phyloP scores from a whole-genome alignment of 2,797 vertebrate species.

The Liparis tanakae region DNA sequence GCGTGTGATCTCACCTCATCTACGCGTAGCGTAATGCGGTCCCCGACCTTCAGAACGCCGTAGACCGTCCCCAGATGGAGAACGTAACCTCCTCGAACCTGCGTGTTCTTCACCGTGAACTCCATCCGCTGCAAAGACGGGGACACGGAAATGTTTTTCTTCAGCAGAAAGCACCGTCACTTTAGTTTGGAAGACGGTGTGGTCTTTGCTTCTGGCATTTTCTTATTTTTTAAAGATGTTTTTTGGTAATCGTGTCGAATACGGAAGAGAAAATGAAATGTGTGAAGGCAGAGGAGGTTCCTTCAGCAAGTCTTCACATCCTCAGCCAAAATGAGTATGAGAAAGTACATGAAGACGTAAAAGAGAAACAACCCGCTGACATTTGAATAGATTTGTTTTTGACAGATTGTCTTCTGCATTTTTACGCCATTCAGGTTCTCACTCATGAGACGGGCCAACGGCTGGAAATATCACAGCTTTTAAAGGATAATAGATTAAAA shows the following conservation, averaged over 20 bases:
- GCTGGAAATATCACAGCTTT: neutral
- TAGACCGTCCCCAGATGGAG: conserved; percentile 94
- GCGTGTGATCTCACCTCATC: conserved; percentile 88
- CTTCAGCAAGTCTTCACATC: too few species aligned
- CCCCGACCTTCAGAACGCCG: conserved; percentile 90
- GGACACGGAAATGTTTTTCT: neutral
- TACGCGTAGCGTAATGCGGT: conserved; percentile 87
- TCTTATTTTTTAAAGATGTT: neutral
- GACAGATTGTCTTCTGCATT: conserved; percentile 12
- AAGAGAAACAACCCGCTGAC: neutral
- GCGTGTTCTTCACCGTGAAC: conserved; percentile 95
- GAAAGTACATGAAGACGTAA: neutral
- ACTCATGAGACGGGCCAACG: neutral
- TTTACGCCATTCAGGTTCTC: conserved; percentile 8
- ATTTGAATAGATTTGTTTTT: conserved; percentile 1
- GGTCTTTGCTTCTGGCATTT: neutral
- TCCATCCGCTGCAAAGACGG: conserved; percentile 88
- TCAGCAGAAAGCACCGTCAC: neutral
- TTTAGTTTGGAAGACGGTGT: neutral
- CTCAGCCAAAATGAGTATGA: too few species aligned
- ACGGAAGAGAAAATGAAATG: too few species aligned
- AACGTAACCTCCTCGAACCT: conserved; percentile 95
- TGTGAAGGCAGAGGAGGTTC: too few species aligned
- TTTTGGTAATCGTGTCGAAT: too few species aligned
- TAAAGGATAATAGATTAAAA: neutral